Evolutionary conservation across 1,140 invertebrate genomes (phyloP).

Genomic region (Cydia pomonella): DNA sequence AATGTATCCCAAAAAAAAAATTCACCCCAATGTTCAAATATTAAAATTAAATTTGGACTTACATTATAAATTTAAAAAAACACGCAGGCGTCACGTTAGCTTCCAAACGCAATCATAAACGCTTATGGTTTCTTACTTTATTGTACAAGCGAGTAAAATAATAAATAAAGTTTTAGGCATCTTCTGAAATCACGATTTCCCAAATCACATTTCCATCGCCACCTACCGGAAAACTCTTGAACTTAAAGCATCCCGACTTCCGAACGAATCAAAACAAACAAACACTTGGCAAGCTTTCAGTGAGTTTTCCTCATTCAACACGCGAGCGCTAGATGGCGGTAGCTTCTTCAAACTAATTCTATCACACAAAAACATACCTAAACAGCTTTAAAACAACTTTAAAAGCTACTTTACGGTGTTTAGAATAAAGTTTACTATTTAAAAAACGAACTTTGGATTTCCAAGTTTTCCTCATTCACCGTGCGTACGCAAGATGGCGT

Average conservation of each 20-base stretch:
- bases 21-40: too few relatives aligned
- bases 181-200: not conserved
- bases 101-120: too few relatives aligned
- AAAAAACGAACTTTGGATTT: constrained; percentile 8
- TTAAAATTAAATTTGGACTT: too few relatives aligned
- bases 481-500: constrained; percentile 53
- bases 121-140: too few relatives aligned
- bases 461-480: constrained; percentile 47
- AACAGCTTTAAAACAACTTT: too few relatives aligned
- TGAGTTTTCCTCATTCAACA: constrained; percentile 15
- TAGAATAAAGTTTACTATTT: not conserved
- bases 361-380: too few relatives aligned
- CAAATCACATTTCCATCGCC: constrained; percentile 31
- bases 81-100: too few relatives aligned
- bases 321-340: not conserved
- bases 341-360: not conserved
- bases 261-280: constrained; percentile 36
- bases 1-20: too few relatives aligned
- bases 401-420: not conserved
- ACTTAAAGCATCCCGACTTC: constrained; percentile 33
- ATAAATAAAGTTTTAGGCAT: too few relatives aligned
- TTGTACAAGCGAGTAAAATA: too few relatives aligned
- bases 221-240: constrained; percentile 40
- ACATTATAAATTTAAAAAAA: too few relatives aligned
- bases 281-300: constrained; percentile 41